phyloP scores from a whole-genome alignment of 2,113 vertebrate species.

The Tursiops truncatus region DNA sequence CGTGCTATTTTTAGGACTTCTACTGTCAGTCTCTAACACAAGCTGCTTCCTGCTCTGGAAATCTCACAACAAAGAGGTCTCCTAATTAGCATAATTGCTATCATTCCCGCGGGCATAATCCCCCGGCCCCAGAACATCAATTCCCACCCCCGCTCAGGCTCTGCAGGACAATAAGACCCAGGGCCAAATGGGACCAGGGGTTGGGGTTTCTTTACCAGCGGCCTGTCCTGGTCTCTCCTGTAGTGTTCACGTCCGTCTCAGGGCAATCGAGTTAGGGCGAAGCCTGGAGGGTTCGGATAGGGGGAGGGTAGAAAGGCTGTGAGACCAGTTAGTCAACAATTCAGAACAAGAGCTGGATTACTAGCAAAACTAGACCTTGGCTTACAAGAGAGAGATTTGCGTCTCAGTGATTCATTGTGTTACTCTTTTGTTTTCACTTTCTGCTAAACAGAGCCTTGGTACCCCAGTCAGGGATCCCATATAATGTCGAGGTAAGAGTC shows the following conservation, averaged over 20 bases:
- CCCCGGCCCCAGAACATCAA: background rate
- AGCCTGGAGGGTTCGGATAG: background rate
- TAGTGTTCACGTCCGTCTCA: no score
- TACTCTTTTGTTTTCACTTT: slow-evolving; percentile 19
- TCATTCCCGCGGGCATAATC: slow-evolving; percentile 28
- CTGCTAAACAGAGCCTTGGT: background rate
- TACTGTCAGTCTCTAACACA: slow-evolving; percentile 63
- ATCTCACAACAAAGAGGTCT: slow-evolving; percentile 47
- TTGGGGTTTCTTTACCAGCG: background rate
- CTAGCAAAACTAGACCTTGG: background rate
- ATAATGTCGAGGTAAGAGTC: background rate
- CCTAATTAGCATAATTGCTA: slow-evolving; percentile 40
- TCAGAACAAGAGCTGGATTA: background rate
- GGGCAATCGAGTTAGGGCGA: background rate
- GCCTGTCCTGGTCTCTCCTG: background rate
- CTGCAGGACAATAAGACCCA: background rate
- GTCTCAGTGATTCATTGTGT: background rate
- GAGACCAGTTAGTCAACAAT: background rate
- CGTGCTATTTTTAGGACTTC: slow-evolving; percentile 66
- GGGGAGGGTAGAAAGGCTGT: background rate
- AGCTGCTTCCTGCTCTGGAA: slow-evolving; percentile 59
- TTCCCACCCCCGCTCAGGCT: background rate
- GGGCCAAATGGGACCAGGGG: background rate
- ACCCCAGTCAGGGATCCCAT: background rate
- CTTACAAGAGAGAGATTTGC: background rate